Conservation (phyloP, 53 echinoderm and acorn worm genomes). For the Luidia sarsii region DNA sequence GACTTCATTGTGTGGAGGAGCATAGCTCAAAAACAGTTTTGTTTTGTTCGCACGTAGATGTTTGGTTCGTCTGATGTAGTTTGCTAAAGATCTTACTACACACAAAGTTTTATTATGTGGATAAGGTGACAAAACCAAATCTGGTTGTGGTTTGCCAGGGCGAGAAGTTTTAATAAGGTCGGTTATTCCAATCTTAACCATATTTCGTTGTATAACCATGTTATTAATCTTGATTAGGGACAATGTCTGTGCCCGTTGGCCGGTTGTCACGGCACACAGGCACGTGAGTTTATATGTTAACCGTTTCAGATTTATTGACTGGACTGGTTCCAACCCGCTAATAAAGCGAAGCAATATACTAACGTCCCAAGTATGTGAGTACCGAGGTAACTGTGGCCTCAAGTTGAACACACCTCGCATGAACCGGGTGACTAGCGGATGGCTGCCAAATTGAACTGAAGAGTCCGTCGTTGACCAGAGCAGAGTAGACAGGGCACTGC, state of each 20-base stretch:
- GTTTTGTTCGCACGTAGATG: neutral
- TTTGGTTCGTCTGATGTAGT: neutral
- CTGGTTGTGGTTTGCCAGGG: neutral
- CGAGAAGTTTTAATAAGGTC: neutral
- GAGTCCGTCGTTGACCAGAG: neutral
- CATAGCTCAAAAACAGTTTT: neutral
- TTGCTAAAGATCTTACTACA: neutral
- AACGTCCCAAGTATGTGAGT: neutral
- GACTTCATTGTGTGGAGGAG: neutral
- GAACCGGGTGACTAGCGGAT: neutral
- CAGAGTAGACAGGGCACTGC: neutral
- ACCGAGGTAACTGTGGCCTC: neutral
- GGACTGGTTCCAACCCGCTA: neutral
- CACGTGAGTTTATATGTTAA: constrained; percentile 15
- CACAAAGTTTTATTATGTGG: neutral
- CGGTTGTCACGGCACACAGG: constrained; percentile 12
- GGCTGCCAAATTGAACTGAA: neutral
- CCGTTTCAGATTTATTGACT: neutral
- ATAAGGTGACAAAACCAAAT: too few relatives aligned
- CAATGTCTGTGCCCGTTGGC: constrained; percentile 14
- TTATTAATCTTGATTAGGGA: constrained; percentile 1
- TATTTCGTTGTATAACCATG: neutral
- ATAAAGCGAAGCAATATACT: neutral
- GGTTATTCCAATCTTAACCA: too few relatives aligned
- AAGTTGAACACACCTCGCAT: neutral